Evolutionary conservation across 2,888 invertebrate genomes (phyloP), one percentile per base, ranked within the genome.

Genomic region (Sinohyriopsis cumingii): DNA sequence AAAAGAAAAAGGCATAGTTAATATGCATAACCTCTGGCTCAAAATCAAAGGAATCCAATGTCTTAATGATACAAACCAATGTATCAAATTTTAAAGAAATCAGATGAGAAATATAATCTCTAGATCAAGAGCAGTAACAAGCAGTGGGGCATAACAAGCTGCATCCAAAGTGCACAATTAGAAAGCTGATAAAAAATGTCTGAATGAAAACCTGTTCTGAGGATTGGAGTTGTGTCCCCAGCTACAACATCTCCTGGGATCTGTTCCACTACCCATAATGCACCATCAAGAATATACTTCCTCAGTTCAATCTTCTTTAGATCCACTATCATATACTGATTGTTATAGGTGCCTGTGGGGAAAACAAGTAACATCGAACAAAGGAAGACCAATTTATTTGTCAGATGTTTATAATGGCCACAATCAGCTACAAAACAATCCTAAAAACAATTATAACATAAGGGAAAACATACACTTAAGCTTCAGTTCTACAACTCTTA

Each of bases 291-390:
- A 20, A 88, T 77, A 24, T 63, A 61, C 54, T 79, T 69, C 18
- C 79, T 75, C 65, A 84, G 79, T 22, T 80, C 60, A 22, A 90
- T 81, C 69, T 81, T 76, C 65, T 87, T 88, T 74, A 88, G 76
- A 71, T 90, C 89, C 20, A 90, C 67, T 1, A 90, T 76, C 89
- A 90, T 89, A 72, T 89, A 90, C 82, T 90, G 90, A 73, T 90
- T 90, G 76, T 89, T 90, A 76, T 90, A 90, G 1, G 90, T 89
- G 0, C 89, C 89, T 89, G 76, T 20, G 69, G 66, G 65, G 55
- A 56, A 59, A 25, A 15, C 9, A 45, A 45, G 45, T 15, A 45
- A 45, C 3, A 3, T 45, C 15, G 15, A 63, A 64, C 54, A 54
- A 18, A 33, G 24, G 20, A 55, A 55, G n/a, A 64, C 19, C n/a